Conservation (phyloP, 2,888 invertebrate species). For the Aporophyla lueneburgensis region DNA sequence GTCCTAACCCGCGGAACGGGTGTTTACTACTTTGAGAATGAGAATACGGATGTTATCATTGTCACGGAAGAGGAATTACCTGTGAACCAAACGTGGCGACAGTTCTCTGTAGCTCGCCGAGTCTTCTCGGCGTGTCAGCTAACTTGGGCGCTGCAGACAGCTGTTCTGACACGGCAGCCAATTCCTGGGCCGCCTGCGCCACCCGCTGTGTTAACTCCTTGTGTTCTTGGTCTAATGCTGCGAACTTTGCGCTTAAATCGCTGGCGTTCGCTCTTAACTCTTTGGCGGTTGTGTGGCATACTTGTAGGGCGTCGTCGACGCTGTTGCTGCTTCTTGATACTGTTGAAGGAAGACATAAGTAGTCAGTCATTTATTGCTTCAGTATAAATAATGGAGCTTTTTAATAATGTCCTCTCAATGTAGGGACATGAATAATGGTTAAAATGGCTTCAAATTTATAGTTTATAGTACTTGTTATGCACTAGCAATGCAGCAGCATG, state of each 20-base stretch:
- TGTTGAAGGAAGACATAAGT: conserved; percentile 70
- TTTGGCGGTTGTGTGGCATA: conserved; percentile 93
- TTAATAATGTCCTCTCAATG: background rate
- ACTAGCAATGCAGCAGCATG: too few species aligned
- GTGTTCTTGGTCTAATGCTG: conserved; percentile 90
- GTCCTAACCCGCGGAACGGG: too few species aligned
- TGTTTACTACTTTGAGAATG: background rate
- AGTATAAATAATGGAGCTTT: background rate
- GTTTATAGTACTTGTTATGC: background rate
- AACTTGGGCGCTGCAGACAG: conserved; percentile 91
- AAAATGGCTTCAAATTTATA: background rate
- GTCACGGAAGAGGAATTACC: conserved; percentile 74
- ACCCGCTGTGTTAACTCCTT: conserved; percentile 80
- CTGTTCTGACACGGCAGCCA: conserved; percentile 90
- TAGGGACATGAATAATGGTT: too few species aligned
- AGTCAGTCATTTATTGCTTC: background rate
- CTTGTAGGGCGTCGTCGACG: conserved; percentile 93
- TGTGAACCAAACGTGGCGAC: conserved; percentile 92
- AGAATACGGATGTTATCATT: background rate
- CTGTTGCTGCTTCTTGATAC: conserved; percentile 93
- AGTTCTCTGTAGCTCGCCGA: conserved; percentile 89
- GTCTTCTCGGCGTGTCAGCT: conserved; percentile 90
- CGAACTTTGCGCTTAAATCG: conserved; percentile 90
- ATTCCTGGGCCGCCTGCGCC: conserved; percentile 85
- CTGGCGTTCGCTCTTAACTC: conserved; percentile 93